Evolutionary conservation across 2,113 vertebrate species (phyloP).

Genomic region (Periophthalmodon schlosseri): DNA sequence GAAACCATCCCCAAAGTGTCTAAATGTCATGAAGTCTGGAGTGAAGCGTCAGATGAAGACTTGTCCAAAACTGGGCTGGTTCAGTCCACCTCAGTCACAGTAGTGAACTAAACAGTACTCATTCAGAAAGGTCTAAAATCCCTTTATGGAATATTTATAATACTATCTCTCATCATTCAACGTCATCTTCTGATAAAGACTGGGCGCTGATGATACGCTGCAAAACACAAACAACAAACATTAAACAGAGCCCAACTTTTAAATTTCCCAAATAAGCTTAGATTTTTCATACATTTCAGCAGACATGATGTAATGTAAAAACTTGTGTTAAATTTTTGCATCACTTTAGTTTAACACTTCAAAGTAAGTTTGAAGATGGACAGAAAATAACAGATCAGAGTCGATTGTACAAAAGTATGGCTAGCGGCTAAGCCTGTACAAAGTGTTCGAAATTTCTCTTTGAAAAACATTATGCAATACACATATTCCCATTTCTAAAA

Average conservation of each 20-base stretch:
- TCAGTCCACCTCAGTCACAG: not conserved
- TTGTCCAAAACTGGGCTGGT: not conserved
- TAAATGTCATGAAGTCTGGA: not conserved
- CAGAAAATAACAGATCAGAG: not conserved
- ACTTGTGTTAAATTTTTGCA: not conserved
- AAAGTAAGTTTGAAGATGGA: not conserved
- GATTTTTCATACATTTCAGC: not conserved
- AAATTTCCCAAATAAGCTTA: not conserved
- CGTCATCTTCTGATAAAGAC: slow-evolving; percentile 88
- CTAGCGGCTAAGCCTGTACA: not conserved
- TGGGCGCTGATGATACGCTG: slow-evolving; percentile 86
- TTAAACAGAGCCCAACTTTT: not conserved
- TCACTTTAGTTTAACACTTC: not conserved
- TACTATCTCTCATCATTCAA: slow-evolving; percentile 73
- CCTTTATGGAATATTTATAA: not conserved
- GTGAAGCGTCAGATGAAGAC: not conserved
- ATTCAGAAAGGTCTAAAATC: slow-evolving; percentile 18
- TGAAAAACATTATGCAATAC: not conserved
- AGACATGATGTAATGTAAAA: not conserved
- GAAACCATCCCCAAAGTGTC: not conserved
- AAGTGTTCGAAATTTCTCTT: not conserved
- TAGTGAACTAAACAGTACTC: slow-evolving; percentile 14
- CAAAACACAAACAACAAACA: slow-evolving; percentile 58
- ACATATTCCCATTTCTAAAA: not conserved
- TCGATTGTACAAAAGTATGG: not conserved